Percentiles rank a stretch among this genome's conserved stretches.
Conservation (phyloP, 1,140 invertebrate genomes). For the Drosophila repleta region DNA sequence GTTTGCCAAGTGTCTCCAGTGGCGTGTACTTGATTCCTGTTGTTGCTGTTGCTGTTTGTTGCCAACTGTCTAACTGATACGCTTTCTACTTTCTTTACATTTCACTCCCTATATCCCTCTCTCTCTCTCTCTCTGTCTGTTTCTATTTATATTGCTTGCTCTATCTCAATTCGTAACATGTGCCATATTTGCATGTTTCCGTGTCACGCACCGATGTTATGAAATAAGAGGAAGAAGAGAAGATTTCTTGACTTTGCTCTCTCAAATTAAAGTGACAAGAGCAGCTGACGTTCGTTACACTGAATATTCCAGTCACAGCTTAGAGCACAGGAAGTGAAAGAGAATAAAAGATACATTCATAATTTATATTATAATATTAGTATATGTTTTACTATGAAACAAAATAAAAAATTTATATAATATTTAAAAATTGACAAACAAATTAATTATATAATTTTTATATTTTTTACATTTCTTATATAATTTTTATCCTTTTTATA, state of each 20-base stretch:
- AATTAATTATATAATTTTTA: too few species aligned
- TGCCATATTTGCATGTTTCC: constrained; percentile 48
- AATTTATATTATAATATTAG: too few species aligned
- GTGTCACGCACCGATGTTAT: constrained; percentile 40
- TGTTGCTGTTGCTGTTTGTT: constrained; percentile 31
- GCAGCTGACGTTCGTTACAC: constrained; percentile 35
- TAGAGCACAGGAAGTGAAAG: too few species aligned
- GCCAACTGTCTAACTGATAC: constrained; percentile 47
- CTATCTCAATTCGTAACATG: not conserved
- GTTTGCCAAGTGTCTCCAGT: constrained; percentile 75
- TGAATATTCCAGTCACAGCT: not conserved
- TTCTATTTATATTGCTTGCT: not conserved
- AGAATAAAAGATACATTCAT: too few species aligned
- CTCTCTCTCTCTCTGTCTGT: not conserved
- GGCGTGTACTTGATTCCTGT: constrained; percentile 72
- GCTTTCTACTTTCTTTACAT: constrained; percentile 10
- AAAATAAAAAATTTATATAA: too few species aligned
- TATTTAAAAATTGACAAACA: too few species aligned
- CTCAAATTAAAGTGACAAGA: constrained; percentile 52
- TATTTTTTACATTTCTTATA: too few species aligned
- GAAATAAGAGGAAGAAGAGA: constrained; percentile 14
- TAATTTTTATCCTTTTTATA: too few species aligned
- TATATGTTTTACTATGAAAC: not conserved
- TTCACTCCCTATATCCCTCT: not conserved
- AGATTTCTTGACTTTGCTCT: constrained; percentile 23